Base-by-base conservation (phyloP, 2,113 vertebrate genomes). In the Mus pahari region DNA sequence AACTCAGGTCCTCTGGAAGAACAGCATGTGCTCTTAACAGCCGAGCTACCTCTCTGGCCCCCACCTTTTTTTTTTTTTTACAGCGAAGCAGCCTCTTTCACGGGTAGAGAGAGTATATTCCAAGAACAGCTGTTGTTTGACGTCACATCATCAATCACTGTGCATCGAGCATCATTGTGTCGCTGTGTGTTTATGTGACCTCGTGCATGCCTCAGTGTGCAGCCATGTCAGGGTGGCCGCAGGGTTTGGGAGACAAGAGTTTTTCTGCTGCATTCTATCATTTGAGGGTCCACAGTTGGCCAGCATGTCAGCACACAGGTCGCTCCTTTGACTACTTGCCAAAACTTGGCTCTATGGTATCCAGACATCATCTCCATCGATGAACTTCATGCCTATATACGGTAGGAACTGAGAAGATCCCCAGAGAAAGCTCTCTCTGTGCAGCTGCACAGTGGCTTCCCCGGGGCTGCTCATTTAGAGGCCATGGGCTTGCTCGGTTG, bases 341-440 rank as follows among this genome's bases (percentile, higher is more conserved):
- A 66, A 89, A 11, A 84, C 33, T 71, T 88, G 58, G 64, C 75
- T 45, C 75, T 68, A 50, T n/a, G 94, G 31, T 97, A 93, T 45
- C 28, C 7, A 84, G 73, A 95, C 90, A 91, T 3, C 81, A 73
- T 3, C 60, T 36, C 78, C 11, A 5, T 14, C 1, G 0, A 16
- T 48, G 17, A 33, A 79, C 45, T 75, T 68, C 50, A 36, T 20
- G 33, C 19, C 7, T 5, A 7, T 9, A 12, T 64, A 16, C n/a
- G 39, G 42, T 26, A 16, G 90, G 83, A 64, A 3, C 74, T 50
- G 5, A 60, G 20, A 81, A 93, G 79, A 82, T 17, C 26, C 73
- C 73, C 28, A 48, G 17, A 79, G 58, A 78, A 48, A 19, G 66
- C n/a, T 16, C 53, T 31, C 33, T 53, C 4, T 24, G 48, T 26